phyloP scores from a whole-genome alignment of 2,888 invertebrate genomes.

The Dioctria linearis region DNA sequence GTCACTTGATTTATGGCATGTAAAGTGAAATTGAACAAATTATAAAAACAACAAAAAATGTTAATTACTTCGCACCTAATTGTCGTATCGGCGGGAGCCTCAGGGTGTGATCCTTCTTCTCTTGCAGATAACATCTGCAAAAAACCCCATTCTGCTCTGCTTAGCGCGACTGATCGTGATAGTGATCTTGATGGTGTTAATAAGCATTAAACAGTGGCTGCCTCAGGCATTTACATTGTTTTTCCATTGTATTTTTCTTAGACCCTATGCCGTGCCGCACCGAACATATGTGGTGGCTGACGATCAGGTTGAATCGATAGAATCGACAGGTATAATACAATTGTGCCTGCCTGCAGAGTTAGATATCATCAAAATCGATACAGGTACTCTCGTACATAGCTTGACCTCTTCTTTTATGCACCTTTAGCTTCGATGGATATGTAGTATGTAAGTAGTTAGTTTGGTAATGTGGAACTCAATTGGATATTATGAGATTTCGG shows the following conservation, averaged over 20 bases:
- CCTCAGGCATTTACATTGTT: constrained; percentile 7
- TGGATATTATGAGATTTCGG: constrained; percentile 28
- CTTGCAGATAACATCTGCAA: constrained; percentile 1
- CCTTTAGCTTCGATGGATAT: neutral
- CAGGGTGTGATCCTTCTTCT: constrained; percentile 3
- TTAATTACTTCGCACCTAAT: constrained; percentile 44
- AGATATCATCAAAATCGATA: neutral
- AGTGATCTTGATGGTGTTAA: constrained; percentile 36
- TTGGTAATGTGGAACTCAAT: neutral
- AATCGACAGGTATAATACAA: too few relatives aligned
- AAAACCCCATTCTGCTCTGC: constrained; percentile 31
- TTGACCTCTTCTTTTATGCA: constrained; percentile 18
- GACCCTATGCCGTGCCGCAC: neutral
- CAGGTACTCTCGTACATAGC: neutral
- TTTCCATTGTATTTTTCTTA: neutral
- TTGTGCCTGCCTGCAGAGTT: too few relatives aligned
- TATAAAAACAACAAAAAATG: constrained; percentile 15
- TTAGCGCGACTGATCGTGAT: constrained; percentile 43
- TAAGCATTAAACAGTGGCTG: constrained; percentile 23
- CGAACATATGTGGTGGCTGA: too few relatives aligned
- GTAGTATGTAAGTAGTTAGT: neutral
- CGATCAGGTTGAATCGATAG: too few relatives aligned
- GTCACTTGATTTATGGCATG: constrained; percentile 46
- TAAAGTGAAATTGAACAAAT: constrained; percentile 20
- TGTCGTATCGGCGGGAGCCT: neutral